phyloP scores from a whole-genome alignment of 2,113 vertebrate genomes.

The Echinops telfairi region DNA sequence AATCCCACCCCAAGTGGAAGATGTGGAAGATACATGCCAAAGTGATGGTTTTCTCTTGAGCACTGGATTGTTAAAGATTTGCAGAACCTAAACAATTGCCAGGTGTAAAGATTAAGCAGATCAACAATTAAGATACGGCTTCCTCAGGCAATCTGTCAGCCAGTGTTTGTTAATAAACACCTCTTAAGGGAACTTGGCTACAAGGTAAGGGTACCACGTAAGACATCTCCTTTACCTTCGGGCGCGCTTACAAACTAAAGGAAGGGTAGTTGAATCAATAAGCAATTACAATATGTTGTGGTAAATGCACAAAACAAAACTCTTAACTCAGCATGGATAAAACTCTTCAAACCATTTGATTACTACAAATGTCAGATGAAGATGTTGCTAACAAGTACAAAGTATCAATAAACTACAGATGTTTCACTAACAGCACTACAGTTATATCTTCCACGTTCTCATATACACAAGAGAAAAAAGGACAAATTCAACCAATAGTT shows the following conservation, averaged over 20 bases:
- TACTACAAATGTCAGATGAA: conserved; percentile 25
- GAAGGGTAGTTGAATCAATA: background rate
- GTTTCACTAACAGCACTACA: conserved; percentile 19
- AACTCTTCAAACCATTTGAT: conserved; percentile 12
- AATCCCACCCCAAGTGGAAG: background rate
- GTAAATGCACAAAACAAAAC: background rate
- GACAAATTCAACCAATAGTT: background rate
- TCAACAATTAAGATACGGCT: background rate
- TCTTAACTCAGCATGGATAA: background rate
- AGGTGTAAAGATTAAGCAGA: background rate
- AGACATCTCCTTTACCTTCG: background rate
- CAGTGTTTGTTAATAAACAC: background rate
- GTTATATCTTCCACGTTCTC: conserved; percentile 48
- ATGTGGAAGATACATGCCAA: background rate
- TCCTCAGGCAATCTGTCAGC: background rate
- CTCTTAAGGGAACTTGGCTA: background rate
- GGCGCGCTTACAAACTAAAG: background rate
- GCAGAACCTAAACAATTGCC: conserved; percentile 15
- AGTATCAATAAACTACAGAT: conserved; percentile 14
- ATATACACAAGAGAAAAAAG: background rate
- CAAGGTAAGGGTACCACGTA: background rate
- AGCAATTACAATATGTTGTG: background rate
- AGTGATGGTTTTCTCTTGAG: background rate
- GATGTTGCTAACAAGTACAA: conserved; percentile 18
- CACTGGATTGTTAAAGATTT: background rate